Base-by-base conservation (phyloP, 92 coral and sea anemone species). In the Phenganax stokvisi region DNA sequence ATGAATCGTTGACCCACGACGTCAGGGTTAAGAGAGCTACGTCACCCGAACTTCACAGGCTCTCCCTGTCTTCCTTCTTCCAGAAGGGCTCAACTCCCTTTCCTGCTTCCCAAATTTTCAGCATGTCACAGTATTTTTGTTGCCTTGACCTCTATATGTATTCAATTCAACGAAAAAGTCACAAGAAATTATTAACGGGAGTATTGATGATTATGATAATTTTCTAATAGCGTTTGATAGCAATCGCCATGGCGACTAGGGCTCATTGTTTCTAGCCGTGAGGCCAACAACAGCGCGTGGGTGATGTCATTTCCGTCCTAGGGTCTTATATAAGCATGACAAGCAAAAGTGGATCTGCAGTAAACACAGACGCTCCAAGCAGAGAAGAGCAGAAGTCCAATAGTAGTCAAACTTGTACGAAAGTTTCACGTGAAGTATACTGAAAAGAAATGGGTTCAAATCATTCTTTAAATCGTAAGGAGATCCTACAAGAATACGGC, bases 391-490 rank as follows among this genome's bases (percentile, higher is more conserved):
- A 5, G 29, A 17, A 51, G 56, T 16, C 55, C 54, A 10, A 9
- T 17, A 15, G 12, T 30, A 9, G 47, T 68, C 9, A 68, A 56
- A 73, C 7, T 53, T 20, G 77, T 10, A 15, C 10, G 12, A 37
- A 73, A 73, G 12, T 15, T 52, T n/a, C 27, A 59, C 65, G 27
- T 20, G n/a, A 69, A 69, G 12, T 53, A 30, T 71, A 71, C 37
- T 64, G 27, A 6, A 68, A 8, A 85, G 80, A 80, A 54, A 94
- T 94, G 98, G 98, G 98, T 75, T 93, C 97, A 16, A 83, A 90
- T 58, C 90, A 92, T 47, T 94, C 98, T 27, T 57, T 94, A 16
- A 92, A 89, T 81, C 86, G 92, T 54, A 94, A 94, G 79, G 88
- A 86, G 61, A 71, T 92, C 59, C 75, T 91, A 25, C 91, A 91